These are phyloP conservation scores for Oryctolagus cuniculus DNA, from an alignment of 2,113 vertebrate species.

Conservation along the genomic window mOryCun1.1 NC_091441.1:39209501-39210000, in stretches of 20 bases:
- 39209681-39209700: conserved; percentile 70
- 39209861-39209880: conserved; percentile 6
- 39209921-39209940: neutral
- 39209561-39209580: conserved; percentile 61
- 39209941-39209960: neutral
- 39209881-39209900: neutral
- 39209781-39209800: conserved; percentile 52
- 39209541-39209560: conserved; percentile 66
- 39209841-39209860: neutral
- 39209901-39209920: neutral
- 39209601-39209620: conserved; percentile 56
- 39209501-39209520: neutral
- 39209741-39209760: conserved; percentile 74
- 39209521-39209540: conserved; percentile 67
- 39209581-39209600: conserved; percentile 63
- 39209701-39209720: conserved; percentile 62
- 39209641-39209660: conserved; percentile 67
- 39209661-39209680: conserved; percentile 66
- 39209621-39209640: conserved; percentile 78
- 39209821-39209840: conserved; percentile 32
- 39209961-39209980: neutral
- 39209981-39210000: neutral
- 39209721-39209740: conserved; percentile 74
- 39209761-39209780: conserved; percentile 65
- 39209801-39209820: conserved; percentile 61